Percentiles rank a stretch among this genome's conserved stretches.
phyloP scores from a whole-genome alignment of 2,888 invertebrate genomes.

The Mythimna vitellina region DNA sequence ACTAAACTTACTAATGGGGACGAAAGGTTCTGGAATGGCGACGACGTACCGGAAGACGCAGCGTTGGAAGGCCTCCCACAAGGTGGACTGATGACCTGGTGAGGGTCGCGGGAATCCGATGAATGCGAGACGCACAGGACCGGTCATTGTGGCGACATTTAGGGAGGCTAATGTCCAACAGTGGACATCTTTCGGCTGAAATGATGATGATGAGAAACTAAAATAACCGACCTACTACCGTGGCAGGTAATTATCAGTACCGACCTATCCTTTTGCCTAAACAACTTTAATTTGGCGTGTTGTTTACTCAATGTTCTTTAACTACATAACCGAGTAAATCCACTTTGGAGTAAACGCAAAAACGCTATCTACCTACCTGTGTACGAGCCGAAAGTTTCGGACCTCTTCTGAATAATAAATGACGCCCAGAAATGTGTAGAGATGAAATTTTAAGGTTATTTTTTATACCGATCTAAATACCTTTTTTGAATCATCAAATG shows the following conservation, averaged over 20 bases:
- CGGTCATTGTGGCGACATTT: no score
- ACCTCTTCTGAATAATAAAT: slow-evolving; percentile 46
- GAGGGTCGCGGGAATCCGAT: no score
- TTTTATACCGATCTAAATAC: slow-evolving; percentile 5
- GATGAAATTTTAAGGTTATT: slow-evolving; percentile 40
- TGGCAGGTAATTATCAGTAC: neutral
- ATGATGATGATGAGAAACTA: no score
- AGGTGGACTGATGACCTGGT: no score
- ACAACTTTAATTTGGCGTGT: slow-evolving; percentile 20
- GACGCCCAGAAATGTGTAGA: slow-evolving; percentile 29
- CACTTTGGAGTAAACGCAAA: slow-evolving; percentile 40
- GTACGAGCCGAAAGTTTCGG: slow-evolving; percentile 34
- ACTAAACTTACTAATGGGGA: no score
- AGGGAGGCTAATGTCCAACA: no score
- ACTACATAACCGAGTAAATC: slow-evolving; percentile 25
- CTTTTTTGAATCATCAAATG: neutral
- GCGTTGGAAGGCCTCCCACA: no score
- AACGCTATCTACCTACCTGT: slow-evolving; percentile 29
- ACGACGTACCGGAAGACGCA: no score
- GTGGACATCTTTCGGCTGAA: no score
- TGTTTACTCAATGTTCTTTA: slow-evolving; percentile 34
- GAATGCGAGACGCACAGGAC: no score
- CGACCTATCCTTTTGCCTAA: slow-evolving; percentile 1
- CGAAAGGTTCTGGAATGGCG: no score
- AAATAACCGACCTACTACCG: neutral